Evolutionary conservation across 2,888 invertebrate genomes (phyloP).

Genomic region (Colostygia pectinataria): DNA sequence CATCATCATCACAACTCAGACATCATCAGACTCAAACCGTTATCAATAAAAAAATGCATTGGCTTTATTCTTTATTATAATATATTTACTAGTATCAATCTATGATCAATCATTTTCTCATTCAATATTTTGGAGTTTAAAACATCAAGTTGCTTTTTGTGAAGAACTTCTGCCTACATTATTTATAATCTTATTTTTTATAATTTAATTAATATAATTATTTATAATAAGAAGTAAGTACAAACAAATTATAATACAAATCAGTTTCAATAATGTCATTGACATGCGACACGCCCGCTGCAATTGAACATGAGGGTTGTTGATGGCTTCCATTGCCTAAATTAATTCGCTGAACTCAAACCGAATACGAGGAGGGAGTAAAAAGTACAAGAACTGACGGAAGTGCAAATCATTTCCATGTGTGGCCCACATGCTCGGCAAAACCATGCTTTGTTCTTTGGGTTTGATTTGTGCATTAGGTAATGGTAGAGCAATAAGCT

Average conservation of each 20-base stretch:
- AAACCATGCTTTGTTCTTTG: conserved; percentile 45
- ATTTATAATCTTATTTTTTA: no score
- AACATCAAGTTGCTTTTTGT: conserved; percentile 5
- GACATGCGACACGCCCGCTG: conserved; percentile 22
- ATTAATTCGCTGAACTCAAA: conserved; percentile 70
- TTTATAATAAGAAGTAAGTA: no score
- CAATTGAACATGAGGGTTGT: conserved; percentile 21
- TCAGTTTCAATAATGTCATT: conserved; percentile 18
- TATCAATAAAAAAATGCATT: conserved; percentile 36
- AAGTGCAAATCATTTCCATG: conserved; percentile 74
- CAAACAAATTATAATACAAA: conserved; percentile 8
- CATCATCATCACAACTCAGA: conserved; percentile 54
- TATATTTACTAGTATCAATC: conserved; percentile 4
- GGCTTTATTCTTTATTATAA: conserved; percentile 17
- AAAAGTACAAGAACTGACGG: conserved; percentile 63
- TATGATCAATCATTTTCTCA: conserved; percentile 8
- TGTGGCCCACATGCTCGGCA: conserved; percentile 54
- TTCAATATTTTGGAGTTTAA: conserved; percentile 2
- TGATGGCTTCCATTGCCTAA: conserved; percentile 44
- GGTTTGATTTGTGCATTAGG: conserved; percentile 4
- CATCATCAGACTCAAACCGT: conserved; percentile 49
- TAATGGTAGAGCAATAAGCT: no score
- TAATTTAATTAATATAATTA: no score
- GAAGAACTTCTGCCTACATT: no score
- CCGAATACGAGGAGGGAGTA: conserved; percentile 45